These are phyloP conservation scores for Paracanthobrama guichenoti DNA, from an alignment of 2,113 vertebrate genomes.

Conservation along the genomic window DNA sequence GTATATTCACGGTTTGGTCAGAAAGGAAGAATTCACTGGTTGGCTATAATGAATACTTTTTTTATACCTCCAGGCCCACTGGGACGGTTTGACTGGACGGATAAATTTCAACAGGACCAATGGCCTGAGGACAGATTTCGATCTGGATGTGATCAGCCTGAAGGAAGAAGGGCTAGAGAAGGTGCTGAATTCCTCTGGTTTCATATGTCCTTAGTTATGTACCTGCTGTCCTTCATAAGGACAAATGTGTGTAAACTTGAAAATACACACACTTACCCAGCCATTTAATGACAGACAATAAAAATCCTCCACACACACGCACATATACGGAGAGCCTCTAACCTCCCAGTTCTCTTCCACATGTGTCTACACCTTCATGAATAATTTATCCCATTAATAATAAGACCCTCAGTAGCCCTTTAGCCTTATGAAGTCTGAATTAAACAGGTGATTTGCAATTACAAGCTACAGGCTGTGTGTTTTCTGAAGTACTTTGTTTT, in stretches of 20 bases:
- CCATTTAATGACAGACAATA: slow-evolving; percentile 19
- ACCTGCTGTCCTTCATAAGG: slow-evolving; percentile 8
- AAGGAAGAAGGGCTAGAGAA: slow-evolving; percentile 98
- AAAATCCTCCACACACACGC: background rate
- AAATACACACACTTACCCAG: slow-evolving; percentile 41
- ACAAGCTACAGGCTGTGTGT: slow-evolving; percentile 63
- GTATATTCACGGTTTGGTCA: slow-evolving; percentile 52
- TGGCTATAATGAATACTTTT: slow-evolving; percentile 55
- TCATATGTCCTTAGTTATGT: slow-evolving; percentile 34
- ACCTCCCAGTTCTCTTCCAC: slow-evolving; percentile 61
- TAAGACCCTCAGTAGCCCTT: slow-evolving; percentile 67
- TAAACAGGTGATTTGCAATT: slow-evolving; percentile 78
- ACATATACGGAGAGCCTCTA: slow-evolving; percentile 60
- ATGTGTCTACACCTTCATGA: slow-evolving; percentile 68
- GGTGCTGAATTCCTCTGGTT: slow-evolving; percentile 67
- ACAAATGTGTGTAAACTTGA: background rate
- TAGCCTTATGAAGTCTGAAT: slow-evolving; percentile 71
- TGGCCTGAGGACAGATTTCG: slow-evolving; percentile 96
- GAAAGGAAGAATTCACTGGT: slow-evolving; percentile 47
- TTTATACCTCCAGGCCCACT: slow-evolving; percentile 83
- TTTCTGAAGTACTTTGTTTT: slow-evolving; percentile 63
- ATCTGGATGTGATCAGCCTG: slow-evolving; percentile 97
- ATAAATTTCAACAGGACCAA: slow-evolving; percentile 98
- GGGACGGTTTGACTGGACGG: slow-evolving; percentile 97
- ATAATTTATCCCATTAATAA: slow-evolving; percentile 76